A percentile compares a stretch with the other conserved stretches of the same genome.
Evolutionary conservation across 2,888 invertebrate species (phyloP).

Genomic region (Lithophane leautieri): DNA sequence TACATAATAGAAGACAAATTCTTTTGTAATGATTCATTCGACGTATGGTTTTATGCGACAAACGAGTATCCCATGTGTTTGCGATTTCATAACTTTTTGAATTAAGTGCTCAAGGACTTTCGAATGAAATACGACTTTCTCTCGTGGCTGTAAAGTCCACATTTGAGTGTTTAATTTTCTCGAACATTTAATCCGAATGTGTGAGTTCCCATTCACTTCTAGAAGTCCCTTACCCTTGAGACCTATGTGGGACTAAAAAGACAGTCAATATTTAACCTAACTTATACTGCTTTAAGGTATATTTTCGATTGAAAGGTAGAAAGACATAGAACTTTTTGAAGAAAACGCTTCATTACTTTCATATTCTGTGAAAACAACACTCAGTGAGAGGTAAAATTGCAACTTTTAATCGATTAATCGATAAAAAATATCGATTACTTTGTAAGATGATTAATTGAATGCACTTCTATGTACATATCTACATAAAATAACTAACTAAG

Average conservation of each 20-base stretch:
- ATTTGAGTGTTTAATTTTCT: constrained; percentile 32
- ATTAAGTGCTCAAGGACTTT: constrained; percentile 62
- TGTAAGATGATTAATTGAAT: constrained; percentile 16
- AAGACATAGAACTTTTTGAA: constrained; percentile 38
- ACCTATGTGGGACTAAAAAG: constrained; percentile 32
- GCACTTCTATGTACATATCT: background rate
- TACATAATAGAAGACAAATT: constrained; percentile 57
- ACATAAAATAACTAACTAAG: background rate
- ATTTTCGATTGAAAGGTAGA: constrained; percentile 9
- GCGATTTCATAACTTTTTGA: constrained; percentile 70
- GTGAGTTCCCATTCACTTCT: constrained; percentile 79
- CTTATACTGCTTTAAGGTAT: accelerated
- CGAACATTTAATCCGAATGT: constrained; percentile 64
- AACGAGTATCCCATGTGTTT: constrained; percentile 64
- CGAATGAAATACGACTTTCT: constrained; percentile 59
- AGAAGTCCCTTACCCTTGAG: constrained; percentile 57
- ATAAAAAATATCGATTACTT: constrained; percentile 38
- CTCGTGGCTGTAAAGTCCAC: background rate
- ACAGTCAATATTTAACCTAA: constrained; percentile 53
- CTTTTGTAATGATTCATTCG: constrained; percentile 61
- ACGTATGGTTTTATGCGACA: constrained; percentile 47
- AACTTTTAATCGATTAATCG: constrained; percentile 45
- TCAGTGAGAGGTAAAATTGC: constrained; percentile 47
- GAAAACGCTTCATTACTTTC: constrained; percentile 68
- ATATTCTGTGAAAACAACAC: constrained; percentile 72